Evolutionary conservation across 2,888 invertebrate species (phyloP).

Genomic region (Campoplex capitator): DNA sequence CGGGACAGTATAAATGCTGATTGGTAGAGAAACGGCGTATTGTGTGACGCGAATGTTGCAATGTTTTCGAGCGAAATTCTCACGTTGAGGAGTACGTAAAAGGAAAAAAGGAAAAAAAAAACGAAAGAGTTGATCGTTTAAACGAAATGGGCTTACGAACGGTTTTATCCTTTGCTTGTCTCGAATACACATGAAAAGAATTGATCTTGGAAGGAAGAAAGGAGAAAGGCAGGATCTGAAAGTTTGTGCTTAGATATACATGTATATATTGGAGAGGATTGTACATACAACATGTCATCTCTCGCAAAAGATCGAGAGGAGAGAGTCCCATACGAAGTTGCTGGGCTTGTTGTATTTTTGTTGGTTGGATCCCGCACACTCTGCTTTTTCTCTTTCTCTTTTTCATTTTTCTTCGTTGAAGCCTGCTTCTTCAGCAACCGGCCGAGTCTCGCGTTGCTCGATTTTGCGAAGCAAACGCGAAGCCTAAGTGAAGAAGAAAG

Average conservation of each 20-base stretch:
- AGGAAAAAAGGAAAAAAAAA: background rate
- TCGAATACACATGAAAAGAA: conserved; percentile 29
- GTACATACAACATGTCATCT: conserved; percentile 19
- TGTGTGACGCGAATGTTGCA: background rate
- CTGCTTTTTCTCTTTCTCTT: conserved; percentile 65
- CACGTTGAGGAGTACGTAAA: background rate
- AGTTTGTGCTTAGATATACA: background rate
- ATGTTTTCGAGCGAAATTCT: background rate
- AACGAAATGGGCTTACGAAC: conserved; percentile 41
- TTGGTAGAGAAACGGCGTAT: background rate
- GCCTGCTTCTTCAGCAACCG: conserved; percentile 39
- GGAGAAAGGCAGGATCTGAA: background rate
- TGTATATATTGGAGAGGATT: conserved; percentile 7
- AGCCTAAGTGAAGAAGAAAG: conserved; percentile 48
- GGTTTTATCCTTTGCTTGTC: background rate
- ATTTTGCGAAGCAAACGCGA: conserved; percentile 70
- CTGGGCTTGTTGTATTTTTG: conserved; percentile 31
- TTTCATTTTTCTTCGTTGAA: conserved; percentile 68
- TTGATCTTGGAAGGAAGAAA: conserved; percentile 5
- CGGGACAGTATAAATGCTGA: background rate
- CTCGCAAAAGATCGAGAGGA: conserved; percentile 29
- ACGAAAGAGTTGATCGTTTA: conserved; percentile 34
- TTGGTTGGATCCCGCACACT: conserved; percentile 27
- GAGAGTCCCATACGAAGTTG: conserved; percentile 38
- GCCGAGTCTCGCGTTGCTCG: conserved; percentile 74